A percentile compares a stretch with the other conserved stretches of the same genome.
These are phyloP conservation scores for Cyanistes caeruleus DNA, from an alignment of 2,113 vertebrate genomes.

Conservation along the genomic window DNA sequence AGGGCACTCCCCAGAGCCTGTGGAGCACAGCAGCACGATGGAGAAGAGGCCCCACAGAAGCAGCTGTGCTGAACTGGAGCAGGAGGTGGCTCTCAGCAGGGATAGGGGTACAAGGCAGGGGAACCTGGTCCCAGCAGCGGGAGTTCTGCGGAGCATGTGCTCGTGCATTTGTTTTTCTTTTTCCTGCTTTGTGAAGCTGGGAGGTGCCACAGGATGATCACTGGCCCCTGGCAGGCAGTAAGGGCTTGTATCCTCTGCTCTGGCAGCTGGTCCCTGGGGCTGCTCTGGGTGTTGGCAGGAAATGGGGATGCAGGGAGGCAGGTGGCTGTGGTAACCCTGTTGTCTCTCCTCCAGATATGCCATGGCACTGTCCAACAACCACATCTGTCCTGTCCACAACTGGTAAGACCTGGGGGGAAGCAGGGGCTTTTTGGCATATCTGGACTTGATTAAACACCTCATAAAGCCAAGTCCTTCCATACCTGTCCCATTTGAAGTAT, in stretches of 20 bases:
- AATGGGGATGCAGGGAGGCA: fast-evolving
- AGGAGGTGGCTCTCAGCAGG: neutral
- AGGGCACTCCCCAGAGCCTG: neutral
- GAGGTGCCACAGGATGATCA: neutral
- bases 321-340: neutral
- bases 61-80: neutral
- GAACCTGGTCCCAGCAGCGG: fast-evolving
- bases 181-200: neutral
- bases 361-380: conserved; percentile 91
- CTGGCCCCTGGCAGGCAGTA: neutral
- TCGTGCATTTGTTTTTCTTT: neutral
- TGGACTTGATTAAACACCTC: neutral
- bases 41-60: neutral
- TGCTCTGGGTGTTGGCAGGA: neutral
- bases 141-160: fast-evolving
- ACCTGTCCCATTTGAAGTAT: neutral
- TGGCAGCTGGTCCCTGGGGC: neutral
- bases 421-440: neutral
- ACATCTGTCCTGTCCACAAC: conserved; percentile 89
- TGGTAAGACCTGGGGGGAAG: conserved; percentile 72
- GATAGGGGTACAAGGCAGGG: neutral
- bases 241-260: neutral
- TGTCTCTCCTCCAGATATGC: conserved; percentile 78
- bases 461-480: neutral
- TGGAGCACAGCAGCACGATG: neutral